phyloP scores from a whole-genome alignment of 1,140 invertebrate species.

The Penaeus vannamei region DNA sequence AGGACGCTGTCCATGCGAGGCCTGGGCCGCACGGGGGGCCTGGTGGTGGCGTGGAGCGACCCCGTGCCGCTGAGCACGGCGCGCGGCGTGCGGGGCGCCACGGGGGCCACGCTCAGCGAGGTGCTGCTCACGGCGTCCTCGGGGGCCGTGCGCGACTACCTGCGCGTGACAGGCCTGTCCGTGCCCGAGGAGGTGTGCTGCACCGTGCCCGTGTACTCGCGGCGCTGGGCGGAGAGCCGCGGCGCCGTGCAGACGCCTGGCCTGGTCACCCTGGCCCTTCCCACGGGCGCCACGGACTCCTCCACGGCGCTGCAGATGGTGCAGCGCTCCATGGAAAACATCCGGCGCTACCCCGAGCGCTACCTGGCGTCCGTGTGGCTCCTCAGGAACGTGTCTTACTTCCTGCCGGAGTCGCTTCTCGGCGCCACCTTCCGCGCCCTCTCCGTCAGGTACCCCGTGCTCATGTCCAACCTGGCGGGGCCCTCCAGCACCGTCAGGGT shows the following conservation, averaged over 20 bases:
- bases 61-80: constrained; percentile 51
- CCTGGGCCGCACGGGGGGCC: background rate
- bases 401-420: constrained; percentile 57
- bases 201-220: constrained; percentile 58
- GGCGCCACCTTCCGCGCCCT: constrained; percentile 33
- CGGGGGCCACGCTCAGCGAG: constrained; percentile 59
- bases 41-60: constrained; percentile 64
- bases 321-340: constrained; percentile 41
- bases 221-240: constrained; percentile 26
- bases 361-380: constrained; percentile 65
- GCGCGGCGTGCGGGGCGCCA: constrained; percentile 55
- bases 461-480: constrained; percentile 57
- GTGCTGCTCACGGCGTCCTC: constrained; percentile 61
- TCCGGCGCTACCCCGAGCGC: constrained; percentile 59
- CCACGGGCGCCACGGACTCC: constrained; percentile 59
- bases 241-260: constrained; percentile 6
- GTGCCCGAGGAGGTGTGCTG: constrained; percentile 57
- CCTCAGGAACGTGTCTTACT: constrained; percentile 52
- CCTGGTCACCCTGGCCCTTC: constrained; percentile 59
- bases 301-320: constrained; percentile 43
- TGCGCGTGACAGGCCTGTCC: constrained; percentile 54
- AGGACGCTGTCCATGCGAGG: constrained; percentile 38
- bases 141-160: constrained; percentile 55
- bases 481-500: constrained; percentile 38
- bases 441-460: constrained; percentile 54